phyloP scores from a whole-genome alignment of 2,797 vertebrate species.

The Gambelia wislizenii region DNA sequence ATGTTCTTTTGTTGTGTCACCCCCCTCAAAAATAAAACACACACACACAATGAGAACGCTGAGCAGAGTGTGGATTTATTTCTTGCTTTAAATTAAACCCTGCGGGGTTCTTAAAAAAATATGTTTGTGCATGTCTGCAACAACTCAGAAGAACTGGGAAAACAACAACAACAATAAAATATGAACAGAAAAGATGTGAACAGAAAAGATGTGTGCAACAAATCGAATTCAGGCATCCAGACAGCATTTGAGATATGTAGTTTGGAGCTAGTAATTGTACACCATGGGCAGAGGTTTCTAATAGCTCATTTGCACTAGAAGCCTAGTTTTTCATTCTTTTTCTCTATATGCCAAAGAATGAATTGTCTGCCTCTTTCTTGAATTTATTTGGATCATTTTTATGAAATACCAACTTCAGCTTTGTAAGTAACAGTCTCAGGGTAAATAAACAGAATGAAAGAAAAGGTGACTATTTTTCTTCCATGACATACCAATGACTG shows the following conservation, averaged over 20 bases:
- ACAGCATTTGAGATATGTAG: slow-evolving; percentile 30
- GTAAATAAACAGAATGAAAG: slow-evolving; percentile 9
- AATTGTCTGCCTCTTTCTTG: slow-evolving; percentile 39
- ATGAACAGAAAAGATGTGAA: slow-evolving; percentile 32
- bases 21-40: too few species aligned
- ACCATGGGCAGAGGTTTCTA: slow-evolving; percentile 52
- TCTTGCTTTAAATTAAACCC: slow-evolving; percentile 4
- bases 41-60: background rate
- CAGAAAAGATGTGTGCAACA: slow-evolving; percentile 38
- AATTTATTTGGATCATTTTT: slow-evolving; percentile 56
- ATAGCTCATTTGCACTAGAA: slow-evolving; percentile 63
- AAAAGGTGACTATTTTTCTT: background rate
- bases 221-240: slow-evolving; percentile 39
- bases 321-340: slow-evolving; percentile 48
- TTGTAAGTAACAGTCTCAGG: slow-evolving; percentile 10
- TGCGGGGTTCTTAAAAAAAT: slow-evolving; percentile 42
- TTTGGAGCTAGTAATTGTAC: slow-evolving; percentile 6
- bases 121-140: slow-evolving; percentile 43
- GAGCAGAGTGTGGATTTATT: slow-evolving; percentile 32
- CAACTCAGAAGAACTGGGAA: slow-evolving; percentile 40
- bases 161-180: slow-evolving; percentile 9
- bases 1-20: slow-evolving; percentile 24
- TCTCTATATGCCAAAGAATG: slow-evolving; percentile 58
- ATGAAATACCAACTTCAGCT: slow-evolving; percentile 17
- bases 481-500: background rate